Evolutionary conservation across 64 coral and sea anemone species (phyloP), one percentile per base, ranked within the genome.

Genomic region (Montipora foliosa): DNA sequence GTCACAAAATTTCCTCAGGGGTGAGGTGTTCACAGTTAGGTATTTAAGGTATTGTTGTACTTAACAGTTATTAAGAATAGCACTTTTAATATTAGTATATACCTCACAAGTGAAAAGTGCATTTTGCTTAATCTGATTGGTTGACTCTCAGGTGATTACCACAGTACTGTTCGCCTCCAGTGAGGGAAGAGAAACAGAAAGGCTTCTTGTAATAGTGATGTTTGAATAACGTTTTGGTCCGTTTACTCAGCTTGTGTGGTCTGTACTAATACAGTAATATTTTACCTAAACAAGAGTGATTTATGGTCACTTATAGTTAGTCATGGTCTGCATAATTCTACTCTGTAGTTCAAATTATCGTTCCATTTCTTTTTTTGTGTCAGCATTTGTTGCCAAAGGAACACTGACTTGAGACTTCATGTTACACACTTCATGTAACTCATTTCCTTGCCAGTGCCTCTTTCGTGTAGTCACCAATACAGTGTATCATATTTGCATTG

Each of bases 381-480:
- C 66, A 72, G 66, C 16, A 86, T 50, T 47, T 20, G 8, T 86
- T 49, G 82, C 44, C 66, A 86, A 86, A 64, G 21, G 82, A 86
- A 86, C 82, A 86, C n/a, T 84, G 47, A 86, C 66, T 72, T 69
- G 64, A 72, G 82, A 86, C 82, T 49, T 86, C 62, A 69, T 86
- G 82, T 69, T 86, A 84, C 60, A 86, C 64, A 72, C 64, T 71
- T 44, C 82, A 86, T 86, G 44, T 86, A 44, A 86, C 66, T 82
- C 80, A 82, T 82, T 48, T 67, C 8, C 68, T 37, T 71, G 44
- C 47, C 82, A 71, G 82, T 47, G 9, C 57, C 58, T 67, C 62
- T 51, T 3, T 76, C 12, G 20, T 72, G 8, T 86, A 72, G 21
- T 49, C 46, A 69, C 62, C 62, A 24, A 16, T 72, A 84, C 82